Conservation (phyloP, 2,113 vertebrate species). For the Tyrannus savana region DNA sequence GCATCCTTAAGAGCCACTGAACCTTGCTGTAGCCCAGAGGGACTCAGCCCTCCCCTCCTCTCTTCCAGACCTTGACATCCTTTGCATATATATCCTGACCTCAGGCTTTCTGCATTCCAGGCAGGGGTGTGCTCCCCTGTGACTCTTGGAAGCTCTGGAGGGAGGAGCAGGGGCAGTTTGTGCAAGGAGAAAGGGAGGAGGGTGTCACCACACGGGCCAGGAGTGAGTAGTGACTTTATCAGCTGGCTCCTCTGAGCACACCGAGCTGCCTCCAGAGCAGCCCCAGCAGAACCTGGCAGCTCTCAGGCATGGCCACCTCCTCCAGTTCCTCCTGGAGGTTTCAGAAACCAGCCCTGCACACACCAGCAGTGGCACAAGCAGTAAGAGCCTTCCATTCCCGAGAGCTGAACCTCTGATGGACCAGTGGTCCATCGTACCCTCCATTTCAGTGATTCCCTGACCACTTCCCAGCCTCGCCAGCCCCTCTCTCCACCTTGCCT, state of each 20-base stretch:
- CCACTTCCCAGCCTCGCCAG: background rate
- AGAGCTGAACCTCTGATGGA: background rate
- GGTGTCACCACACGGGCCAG: accelerated
- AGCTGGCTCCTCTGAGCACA: accelerated
- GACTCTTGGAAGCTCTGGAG: background rate
- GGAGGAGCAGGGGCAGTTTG: background rate
- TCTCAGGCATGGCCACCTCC: background rate
- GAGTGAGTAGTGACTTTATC: background rate
- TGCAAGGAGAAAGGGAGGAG: background rate
- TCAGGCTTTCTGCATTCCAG: background rate
- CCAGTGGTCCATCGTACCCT: background rate
- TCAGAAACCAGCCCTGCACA: background rate
- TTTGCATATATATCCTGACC: background rate
- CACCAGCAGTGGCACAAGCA: background rate
- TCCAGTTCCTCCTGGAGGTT: accelerated
- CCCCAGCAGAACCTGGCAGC: background rate
- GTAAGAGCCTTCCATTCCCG: background rate
- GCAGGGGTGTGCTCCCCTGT: background rate
- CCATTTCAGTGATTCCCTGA: background rate
- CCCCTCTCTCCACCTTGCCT: background rate
- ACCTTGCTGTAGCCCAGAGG: background rate
- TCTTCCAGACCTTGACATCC: background rate
- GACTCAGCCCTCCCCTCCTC: background rate
- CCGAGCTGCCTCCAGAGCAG: background rate
- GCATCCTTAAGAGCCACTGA: background rate